phyloP scores from a whole-genome alignment of 2,797 vertebrate species.

The Acridotheres tristis region DNA sequence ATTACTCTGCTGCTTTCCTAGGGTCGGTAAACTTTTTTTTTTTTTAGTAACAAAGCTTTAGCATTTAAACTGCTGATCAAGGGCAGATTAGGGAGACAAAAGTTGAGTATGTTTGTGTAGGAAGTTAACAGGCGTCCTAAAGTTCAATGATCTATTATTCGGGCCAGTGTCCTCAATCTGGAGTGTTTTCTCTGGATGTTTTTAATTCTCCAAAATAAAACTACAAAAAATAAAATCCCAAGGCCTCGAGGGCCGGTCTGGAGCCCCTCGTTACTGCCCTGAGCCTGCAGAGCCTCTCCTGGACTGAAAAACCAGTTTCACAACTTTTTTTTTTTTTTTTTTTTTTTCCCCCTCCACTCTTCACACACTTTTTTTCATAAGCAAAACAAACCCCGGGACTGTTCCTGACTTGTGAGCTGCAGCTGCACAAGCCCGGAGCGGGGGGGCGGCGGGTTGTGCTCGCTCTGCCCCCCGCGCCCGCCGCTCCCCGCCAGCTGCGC shows the following conservation, averaged over 20 bases:
- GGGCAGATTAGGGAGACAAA: conserved; percentile 88
- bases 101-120: conserved; percentile 83
- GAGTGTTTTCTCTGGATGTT: conserved; percentile 1
- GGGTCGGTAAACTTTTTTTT: conserved; percentile 68
- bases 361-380: conserved; percentile 12
- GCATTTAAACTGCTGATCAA: conserved; percentile 89
- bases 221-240: background rate
- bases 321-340: conserved; percentile 70
- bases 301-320: conserved; percentile 78
- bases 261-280: conserved; percentile 68
- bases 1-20: conserved; percentile 49
- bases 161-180: conserved; percentile 60
- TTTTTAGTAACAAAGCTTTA: conserved; percentile 73
- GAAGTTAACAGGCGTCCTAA: conserved; percentile 80
- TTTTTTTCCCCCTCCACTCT: background rate
- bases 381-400: conserved; percentile 57
- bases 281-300: conserved; percentile 62
- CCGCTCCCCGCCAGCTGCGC: background rate
- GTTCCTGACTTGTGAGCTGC: conserved; percentile 65
- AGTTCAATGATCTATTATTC: conserved; percentile 80
- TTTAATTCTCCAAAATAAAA: conserved; percentile 61
- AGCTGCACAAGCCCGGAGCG: conserved; percentile 53
- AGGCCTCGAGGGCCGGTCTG: conserved; percentile 67
- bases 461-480: background rate
- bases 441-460: conserved; percentile 11